These are phyloP conservation scores for Lamprotornis superbus DNA, from an alignment of 2,113 vertebrate species.

Conservation along the genomic window DNA sequence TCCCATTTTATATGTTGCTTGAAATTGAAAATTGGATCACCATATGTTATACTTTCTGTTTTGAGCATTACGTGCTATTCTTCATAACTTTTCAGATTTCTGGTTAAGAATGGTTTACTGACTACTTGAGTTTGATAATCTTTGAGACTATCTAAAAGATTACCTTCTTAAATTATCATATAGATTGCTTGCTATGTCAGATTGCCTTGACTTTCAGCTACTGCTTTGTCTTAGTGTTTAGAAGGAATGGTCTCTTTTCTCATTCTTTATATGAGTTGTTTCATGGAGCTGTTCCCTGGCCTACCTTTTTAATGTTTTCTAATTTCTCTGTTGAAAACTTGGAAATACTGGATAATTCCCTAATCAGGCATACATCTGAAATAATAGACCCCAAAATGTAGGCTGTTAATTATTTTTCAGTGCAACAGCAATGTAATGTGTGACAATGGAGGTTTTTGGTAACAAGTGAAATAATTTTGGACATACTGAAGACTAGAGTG, in stretches of 20 bases:
- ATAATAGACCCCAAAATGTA: conserved; percentile 67
- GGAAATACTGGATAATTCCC: conserved; percentile 75
- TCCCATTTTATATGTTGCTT: not conserved
- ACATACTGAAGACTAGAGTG: conserved; percentile 29
- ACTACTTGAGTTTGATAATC: not conserved
- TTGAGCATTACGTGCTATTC: not conserved
- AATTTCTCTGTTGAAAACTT: conserved; percentile 68
- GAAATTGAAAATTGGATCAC: not conserved
- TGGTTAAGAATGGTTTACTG: not conserved
- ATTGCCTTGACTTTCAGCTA: conserved; percentile 30
- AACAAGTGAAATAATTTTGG: conserved; percentile 61
- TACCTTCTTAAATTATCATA: not conserved
- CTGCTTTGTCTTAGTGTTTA: conserved; percentile 6
- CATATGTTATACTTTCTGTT: not conserved
- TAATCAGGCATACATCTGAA: conserved; percentile 65
- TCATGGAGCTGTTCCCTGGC: conserved; percentile 67
- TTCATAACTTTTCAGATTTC: not conserved
- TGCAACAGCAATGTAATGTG: conserved; percentile 53
- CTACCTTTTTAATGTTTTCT: conserved; percentile 71
- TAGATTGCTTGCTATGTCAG: not conserved
- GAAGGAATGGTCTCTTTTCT: conserved; percentile 55
- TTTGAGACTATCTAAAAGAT: not conserved
- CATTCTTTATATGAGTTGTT: conserved; percentile 58
- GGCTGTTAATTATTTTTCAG: conserved; percentile 73
- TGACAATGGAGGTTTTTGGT: conserved; percentile 58